These are phyloP conservation scores for Sarcophaga carnaria DNA, from an alignment of 2,888 invertebrate genomes.

Conservation along the genomic window DNA sequence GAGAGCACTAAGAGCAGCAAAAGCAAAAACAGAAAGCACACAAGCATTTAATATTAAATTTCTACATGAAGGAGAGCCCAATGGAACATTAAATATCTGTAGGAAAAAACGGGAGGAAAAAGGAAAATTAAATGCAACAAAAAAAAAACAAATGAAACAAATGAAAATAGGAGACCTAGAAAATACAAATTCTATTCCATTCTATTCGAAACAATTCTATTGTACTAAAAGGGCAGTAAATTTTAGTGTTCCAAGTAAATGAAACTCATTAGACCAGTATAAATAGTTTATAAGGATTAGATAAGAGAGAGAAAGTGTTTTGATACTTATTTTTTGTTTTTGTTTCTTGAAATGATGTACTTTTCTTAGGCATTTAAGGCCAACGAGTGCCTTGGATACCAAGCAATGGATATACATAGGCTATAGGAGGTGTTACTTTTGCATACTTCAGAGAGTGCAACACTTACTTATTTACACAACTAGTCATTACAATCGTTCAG, in stretches of 20 bases:
- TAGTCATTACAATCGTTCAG: too few species aligned
- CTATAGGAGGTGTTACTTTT: too few species aligned
- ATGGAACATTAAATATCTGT: slow-evolving; percentile 48
- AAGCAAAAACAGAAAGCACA: background rate
- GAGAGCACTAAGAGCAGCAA: slow-evolving; percentile 8
- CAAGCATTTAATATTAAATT: slow-evolving; percentile 58
- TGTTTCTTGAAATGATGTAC: background rate
- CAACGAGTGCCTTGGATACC: too few species aligned
- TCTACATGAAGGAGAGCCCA: slow-evolving; percentile 39
- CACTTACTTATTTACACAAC: too few species aligned
- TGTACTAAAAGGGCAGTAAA: slow-evolving; percentile 1
- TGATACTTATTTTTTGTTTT: background rate
- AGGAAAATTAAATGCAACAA: background rate
- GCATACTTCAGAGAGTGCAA: too few species aligned
- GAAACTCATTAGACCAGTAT: slow-evolving; percentile 44
- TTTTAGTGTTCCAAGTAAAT: slow-evolving; percentile 43
- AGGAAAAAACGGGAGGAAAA: slow-evolving; percentile 11
- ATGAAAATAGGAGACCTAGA: slow-evolving; percentile 23
- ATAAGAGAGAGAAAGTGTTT: background rate
- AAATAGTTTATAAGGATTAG: slow-evolving; percentile 17
- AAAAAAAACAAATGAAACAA: background rate
- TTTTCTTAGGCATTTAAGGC: background rate
- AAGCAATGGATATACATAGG: too few species aligned
- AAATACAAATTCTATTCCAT: slow-evolving; percentile 11
- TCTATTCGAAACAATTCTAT: background rate